Evolutionary conservation across 2,113 vertebrate species (phyloP).

Genomic region (Delphinus delphis): DNA sequence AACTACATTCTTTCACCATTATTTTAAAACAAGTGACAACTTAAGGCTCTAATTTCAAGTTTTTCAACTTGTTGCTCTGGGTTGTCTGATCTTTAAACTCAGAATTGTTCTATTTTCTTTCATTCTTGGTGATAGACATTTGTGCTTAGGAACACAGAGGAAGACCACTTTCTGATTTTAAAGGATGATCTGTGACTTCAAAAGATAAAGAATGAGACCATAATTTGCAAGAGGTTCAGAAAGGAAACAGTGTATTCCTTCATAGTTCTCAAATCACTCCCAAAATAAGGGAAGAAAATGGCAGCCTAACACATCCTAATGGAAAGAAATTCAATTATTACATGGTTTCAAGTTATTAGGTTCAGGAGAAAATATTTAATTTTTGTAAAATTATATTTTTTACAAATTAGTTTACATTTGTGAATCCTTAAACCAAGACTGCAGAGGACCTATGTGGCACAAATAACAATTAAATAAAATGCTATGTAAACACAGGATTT

Average conservation of each 20-base stretch:
- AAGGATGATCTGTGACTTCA: neutral
- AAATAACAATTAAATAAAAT: conserved; percentile 26
- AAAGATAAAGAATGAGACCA: conserved; percentile 5
- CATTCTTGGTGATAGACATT: neutral
- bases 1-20: neutral
- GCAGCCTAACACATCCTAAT: neutral
- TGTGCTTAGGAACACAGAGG: neutral
- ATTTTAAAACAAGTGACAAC: conserved; percentile 25
- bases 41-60: neutral
- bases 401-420: neutral
- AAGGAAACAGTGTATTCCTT: neutral
- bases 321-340: neutral
- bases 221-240: neutral
- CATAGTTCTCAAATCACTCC: neutral
- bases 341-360: neutral
- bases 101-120: neutral
- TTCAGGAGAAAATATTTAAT: neutral
- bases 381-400: neutral
- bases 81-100: conserved; percentile 23
- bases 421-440: neutral
- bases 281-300: neutral
- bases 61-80: conserved; percentile 25
- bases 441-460: neutral
- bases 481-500: neutral
- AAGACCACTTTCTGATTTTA: conserved; percentile 2